Conservation (phyloP, 2,797 vertebrate species). For the Dryobates pubescens region DNA sequence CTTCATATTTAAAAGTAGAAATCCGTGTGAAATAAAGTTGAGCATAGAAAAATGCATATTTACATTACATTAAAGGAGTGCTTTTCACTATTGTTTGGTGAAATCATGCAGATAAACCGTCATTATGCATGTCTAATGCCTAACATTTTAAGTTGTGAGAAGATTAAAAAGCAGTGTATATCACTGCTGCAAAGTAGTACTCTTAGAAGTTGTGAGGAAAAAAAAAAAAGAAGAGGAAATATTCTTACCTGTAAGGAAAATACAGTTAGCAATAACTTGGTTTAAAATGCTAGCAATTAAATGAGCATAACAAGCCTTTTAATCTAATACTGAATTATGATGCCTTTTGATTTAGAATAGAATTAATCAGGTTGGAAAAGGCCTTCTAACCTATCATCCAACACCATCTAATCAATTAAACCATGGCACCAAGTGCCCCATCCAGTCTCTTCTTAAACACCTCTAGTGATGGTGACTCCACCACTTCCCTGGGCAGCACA, state of each 20-base stretch:
- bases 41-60: neutral
- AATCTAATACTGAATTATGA: neutral
- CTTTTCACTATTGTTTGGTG: neutral
- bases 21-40: neutral
- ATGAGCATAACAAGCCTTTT: neutral
- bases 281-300: neutral
- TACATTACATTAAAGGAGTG: neutral
- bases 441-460: too few relatives aligned
- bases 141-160: neutral
- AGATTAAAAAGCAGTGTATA: neutral
- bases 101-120: neutral
- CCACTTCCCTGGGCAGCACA: too few relatives aligned
- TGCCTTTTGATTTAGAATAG: neutral
- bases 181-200: neutral
- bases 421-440: too few relatives aligned
- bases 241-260: neutral
- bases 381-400: too few relatives aligned
- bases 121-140: neutral
- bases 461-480: too few relatives aligned
- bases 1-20: neutral
- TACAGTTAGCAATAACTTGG: neutral
- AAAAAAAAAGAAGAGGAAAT: neutral
- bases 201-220: neutral
- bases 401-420: too few relatives aligned
- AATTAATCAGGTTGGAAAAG: too few relatives aligned